These are phyloP conservation scores for Campaea margaritaria DNA, from an alignment of 2,888 invertebrate genomes.

Conservation along the genomic window DNA sequence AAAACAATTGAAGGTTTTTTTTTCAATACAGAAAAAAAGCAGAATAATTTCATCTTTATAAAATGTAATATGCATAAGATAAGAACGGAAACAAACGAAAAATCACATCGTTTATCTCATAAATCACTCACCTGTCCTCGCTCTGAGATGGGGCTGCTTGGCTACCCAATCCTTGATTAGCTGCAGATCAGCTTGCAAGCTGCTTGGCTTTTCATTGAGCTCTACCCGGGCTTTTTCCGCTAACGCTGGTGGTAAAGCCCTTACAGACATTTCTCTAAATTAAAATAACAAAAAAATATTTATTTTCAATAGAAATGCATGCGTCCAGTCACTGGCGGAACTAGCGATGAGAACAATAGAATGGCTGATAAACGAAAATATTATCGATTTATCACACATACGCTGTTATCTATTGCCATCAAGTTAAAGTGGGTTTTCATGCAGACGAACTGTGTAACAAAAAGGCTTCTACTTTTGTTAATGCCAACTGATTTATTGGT, in stretches of 20 bases:
- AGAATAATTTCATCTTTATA: background rate
- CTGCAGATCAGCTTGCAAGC: constrained; percentile 69
- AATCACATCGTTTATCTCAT: constrained; percentile 32
- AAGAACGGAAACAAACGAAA: background rate
- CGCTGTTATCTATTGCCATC: constrained; percentile 31
- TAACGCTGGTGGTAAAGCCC: constrained; percentile 50
- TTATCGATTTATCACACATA: constrained; percentile 32
- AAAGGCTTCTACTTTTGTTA: too few relatives aligned
- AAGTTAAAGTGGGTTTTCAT: constrained; percentile 22
- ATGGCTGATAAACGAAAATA: constrained; percentile 26
- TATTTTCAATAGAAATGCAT: background rate
- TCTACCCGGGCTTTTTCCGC: constrained; percentile 69
- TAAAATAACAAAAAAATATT: background rate
- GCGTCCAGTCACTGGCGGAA: constrained; percentile 11
- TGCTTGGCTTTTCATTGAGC: constrained; percentile 77
- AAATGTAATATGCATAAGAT: background rate
- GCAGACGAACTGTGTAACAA: background rate
- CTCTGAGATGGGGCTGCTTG: constrained; percentile 76
- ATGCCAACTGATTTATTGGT: too few relatives aligned
- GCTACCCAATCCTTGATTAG: constrained; percentile 79
- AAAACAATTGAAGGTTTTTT: too few relatives aligned
- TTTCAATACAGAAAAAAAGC: too few relatives aligned
- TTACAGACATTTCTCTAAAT: constrained; percentile 45
- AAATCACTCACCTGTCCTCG: constrained; percentile 32
- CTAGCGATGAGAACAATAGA: constrained; percentile 13